phyloP scores from a whole-genome alignment of 2,888 invertebrate genomes.

The Lasioglossum oenotherae region DNA sequence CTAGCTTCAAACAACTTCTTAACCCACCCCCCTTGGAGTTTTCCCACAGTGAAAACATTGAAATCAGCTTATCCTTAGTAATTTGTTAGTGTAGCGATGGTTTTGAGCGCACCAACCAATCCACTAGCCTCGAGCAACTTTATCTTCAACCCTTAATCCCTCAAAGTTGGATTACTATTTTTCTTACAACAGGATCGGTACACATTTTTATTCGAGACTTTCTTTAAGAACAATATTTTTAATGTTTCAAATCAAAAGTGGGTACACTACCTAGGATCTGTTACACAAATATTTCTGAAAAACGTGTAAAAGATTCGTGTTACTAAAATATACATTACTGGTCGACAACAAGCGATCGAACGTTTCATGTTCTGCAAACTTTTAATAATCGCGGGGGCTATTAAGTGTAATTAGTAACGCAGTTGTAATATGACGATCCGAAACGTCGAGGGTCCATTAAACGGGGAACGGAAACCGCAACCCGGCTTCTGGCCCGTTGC shows the following conservation, averaged over 20 bases:
- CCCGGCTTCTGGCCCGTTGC: neutral
- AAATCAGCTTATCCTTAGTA: neutral
- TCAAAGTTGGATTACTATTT: too few species aligned
- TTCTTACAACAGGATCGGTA: too few species aligned
- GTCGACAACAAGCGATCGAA: neutral
- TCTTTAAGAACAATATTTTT: too few species aligned
- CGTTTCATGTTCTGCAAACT: neutral
- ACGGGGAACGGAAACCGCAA: neutral
- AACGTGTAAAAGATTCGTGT: neutral
- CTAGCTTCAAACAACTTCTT: neutral
- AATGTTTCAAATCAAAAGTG: neutral
- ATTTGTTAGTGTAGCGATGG: neutral
- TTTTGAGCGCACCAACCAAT: neutral
- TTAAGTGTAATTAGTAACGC: constrained; percentile 9
- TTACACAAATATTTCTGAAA: neutral
- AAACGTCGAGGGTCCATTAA: neutral
- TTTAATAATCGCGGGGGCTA: neutral
- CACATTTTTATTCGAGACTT: too few species aligned
- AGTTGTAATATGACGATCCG: constrained; percentile 4
- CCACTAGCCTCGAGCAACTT: neutral
- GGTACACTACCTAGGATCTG: neutral
- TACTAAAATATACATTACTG: neutral
- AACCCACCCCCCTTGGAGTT: neutral
- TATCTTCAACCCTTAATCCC: neutral
- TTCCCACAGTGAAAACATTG: neutral